These are phyloP conservation scores for Gnathonemus echidnorhynchus DNA, from an alignment of 2,113 vertebrate genomes.

Conservation along the genomic window DNA sequence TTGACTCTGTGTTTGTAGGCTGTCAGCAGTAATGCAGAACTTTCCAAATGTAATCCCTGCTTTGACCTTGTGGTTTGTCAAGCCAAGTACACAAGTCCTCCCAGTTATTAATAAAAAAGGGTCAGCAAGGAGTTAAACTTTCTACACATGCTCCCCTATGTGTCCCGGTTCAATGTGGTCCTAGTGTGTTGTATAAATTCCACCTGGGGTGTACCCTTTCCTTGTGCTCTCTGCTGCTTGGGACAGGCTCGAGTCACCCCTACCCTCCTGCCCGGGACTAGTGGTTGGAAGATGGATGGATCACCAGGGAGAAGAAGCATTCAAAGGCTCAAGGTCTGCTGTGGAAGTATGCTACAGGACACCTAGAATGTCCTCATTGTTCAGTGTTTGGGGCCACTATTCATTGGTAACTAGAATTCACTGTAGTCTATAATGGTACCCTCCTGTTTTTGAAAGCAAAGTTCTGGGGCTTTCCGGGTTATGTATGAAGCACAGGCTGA, in stretches of 20 bases:
- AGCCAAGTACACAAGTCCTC: neutral
- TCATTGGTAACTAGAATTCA: neutral
- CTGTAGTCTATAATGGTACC: neutral
- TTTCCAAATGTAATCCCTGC: neutral
- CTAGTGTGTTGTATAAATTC: too few relatives aligned
- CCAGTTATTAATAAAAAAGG: neutral
- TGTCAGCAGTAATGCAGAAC: neutral
- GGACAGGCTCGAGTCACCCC: too few relatives aligned
- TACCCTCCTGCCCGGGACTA: neutral
- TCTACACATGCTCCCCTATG: too few relatives aligned
- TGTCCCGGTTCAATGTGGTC: too few relatives aligned
- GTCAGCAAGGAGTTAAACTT: neutral
- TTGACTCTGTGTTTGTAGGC: too few relatives aligned
- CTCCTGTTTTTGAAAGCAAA: too few relatives aligned
- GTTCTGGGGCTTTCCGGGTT: neutral
- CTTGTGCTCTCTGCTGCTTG: too few relatives aligned
- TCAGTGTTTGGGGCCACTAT: neutral
- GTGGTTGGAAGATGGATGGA: neutral
- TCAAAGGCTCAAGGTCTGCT: neutral
- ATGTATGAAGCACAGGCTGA: neutral
- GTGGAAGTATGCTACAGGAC: neutral
- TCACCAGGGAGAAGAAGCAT: neutral
- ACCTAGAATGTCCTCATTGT: neutral
- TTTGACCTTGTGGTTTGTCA: neutral
- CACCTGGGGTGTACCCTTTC: too few relatives aligned